A percentile compares a stretch with the other conserved stretches of the same genome.
Conservation (phyloP, 1,140 invertebrate species). For the Stenopsyche tienmushanensis region DNA sequence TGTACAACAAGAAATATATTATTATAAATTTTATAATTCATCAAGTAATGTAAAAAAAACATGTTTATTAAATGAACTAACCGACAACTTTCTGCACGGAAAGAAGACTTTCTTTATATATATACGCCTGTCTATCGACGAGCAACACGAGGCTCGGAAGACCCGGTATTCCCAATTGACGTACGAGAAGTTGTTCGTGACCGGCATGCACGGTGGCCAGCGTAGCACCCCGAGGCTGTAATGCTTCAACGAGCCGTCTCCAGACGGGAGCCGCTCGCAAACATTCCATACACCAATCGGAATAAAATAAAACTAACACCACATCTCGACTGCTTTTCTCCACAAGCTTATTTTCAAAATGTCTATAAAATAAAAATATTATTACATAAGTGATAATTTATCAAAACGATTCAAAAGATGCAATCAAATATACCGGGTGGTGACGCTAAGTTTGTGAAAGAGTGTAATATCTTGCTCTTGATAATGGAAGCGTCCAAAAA, state of each 20-base stretch:
- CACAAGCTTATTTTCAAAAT: slow-evolving; percentile 83
- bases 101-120: slow-evolving; percentile 76
- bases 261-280: slow-evolving; percentile 80
- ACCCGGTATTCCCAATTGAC: slow-evolving; percentile 74
- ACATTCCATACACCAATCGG: slow-evolving; percentile 92
- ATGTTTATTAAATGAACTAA: slow-evolving; percentile 40
- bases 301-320: slow-evolving; percentile 85
- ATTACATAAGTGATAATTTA: too few relatives aligned
- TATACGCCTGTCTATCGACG: slow-evolving; percentile 75
- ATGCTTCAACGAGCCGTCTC: slow-evolving; percentile 77
- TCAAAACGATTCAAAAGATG: neutral
- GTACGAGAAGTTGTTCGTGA: slow-evolving; percentile 71
- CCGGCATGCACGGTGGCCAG: slow-evolving; percentile 82
- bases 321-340: slow-evolving; percentile 80
- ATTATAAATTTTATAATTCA: slow-evolving; percentile 12
- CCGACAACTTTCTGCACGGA: slow-evolving; percentile 79
- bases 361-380: slow-evolving; percentile 55
- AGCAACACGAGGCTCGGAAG: slow-evolving; percentile 82
- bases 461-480: slow-evolving; percentile 78
- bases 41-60: too few relatives aligned
- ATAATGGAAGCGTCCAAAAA: slow-evolving; percentile 74
- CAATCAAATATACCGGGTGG: slow-evolving; percentile 62
- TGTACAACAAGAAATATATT: slow-evolving; percentile 45
- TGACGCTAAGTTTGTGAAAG: slow-evolving; percentile 85
- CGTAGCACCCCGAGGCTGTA: slow-evolving; percentile 75